phyloP scores from a whole-genome alignment of 2,797 vertebrate genomes.

The Phylloscopus collybita region DNA sequence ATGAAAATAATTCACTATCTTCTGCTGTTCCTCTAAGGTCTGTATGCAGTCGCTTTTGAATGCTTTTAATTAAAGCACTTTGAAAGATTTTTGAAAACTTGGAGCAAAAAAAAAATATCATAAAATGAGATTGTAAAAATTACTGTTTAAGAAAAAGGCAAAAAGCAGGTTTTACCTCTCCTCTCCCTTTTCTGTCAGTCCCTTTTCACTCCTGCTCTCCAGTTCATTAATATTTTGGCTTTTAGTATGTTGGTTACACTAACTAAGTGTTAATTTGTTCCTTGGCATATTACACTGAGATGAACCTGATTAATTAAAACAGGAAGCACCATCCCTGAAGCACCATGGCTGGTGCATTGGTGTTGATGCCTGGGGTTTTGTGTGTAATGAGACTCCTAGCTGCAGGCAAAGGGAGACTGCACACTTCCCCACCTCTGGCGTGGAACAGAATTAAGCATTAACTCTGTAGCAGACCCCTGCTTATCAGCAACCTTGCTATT shows the following conservation, averaged over 20 bases:
- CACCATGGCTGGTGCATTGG: conserved; percentile 36
- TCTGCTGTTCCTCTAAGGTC: conserved; percentile 29
- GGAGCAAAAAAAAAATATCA: background rate
- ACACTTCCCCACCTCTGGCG: conserved; percentile 44
- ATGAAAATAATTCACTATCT: conserved; percentile 47
- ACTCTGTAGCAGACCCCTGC: conserved; percentile 80
- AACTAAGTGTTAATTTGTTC: conserved; percentile 80
- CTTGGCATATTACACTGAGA: conserved; percentile 73
- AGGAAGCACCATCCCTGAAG: conserved; percentile 71
- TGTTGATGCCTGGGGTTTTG: conserved; percentile 78
- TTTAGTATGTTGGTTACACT: conserved; percentile 75
- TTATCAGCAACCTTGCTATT: conserved; percentile 87
- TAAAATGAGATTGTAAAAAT: background rate
- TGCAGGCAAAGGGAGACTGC: conserved; percentile 71
- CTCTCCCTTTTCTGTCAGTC: background rate
- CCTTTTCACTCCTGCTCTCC: conserved; percentile 21
- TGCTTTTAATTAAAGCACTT: conserved; percentile 34
- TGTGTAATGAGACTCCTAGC: conserved; percentile 79
- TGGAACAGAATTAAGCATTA: conserved; percentile 79
- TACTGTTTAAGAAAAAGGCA: background rate
- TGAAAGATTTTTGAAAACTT: conserved; percentile 53
- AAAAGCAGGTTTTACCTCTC: background rate
- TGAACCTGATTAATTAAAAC: conserved; percentile 81
- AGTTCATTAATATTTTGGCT: conserved; percentile 61
- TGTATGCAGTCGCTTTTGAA: conserved; percentile 22